phyloP scores from a whole-genome alignment of 1,140 invertebrate genomes.

The Drosophila sulfurigaster region DNA sequence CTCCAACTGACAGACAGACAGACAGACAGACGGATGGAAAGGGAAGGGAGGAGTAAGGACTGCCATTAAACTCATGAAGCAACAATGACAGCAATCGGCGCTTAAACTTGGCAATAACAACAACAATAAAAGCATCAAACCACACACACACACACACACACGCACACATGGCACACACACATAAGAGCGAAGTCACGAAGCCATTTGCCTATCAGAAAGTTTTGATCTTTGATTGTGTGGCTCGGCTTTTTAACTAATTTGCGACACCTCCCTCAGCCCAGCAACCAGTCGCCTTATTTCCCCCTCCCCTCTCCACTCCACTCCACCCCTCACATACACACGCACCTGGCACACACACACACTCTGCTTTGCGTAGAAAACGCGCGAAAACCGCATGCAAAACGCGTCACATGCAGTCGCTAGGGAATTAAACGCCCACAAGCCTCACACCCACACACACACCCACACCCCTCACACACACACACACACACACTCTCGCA shows the following conservation, averaged over 20 bases:
- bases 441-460: background rate
- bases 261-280: slow-evolving; percentile 48
- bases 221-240: slow-evolving; percentile 80
- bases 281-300: background rate
- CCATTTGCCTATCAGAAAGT: slow-evolving; percentile 76
- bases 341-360: background rate
- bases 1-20: slow-evolving; percentile 21
- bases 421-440: slow-evolving; percentile 65
- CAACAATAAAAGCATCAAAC: slow-evolving; percentile 57
- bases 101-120: slow-evolving; percentile 46
- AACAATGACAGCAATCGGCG: slow-evolving; percentile 30
- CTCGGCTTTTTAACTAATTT: slow-evolving; percentile 81
- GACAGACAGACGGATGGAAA: slow-evolving; percentile 1
- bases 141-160: slow-evolving; percentile 37
- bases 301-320: background rate
- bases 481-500: slow-evolving; percentile 18
- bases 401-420: slow-evolving; percentile 79
- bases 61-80: slow-evolving; percentile 57
- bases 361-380: slow-evolving; percentile 32
- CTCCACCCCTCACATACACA: background rate
- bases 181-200: slow-evolving; percentile 17
- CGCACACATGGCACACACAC: slow-evolving; percentile 26
- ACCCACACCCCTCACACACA: background rate
- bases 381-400: slow-evolving; percentile 72
- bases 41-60: slow-evolving; percentile 3